Evolutionary conservation across 2,797 vertebrate genomes (phyloP).

Genomic region (Cirrhinus mrigala): DNA sequence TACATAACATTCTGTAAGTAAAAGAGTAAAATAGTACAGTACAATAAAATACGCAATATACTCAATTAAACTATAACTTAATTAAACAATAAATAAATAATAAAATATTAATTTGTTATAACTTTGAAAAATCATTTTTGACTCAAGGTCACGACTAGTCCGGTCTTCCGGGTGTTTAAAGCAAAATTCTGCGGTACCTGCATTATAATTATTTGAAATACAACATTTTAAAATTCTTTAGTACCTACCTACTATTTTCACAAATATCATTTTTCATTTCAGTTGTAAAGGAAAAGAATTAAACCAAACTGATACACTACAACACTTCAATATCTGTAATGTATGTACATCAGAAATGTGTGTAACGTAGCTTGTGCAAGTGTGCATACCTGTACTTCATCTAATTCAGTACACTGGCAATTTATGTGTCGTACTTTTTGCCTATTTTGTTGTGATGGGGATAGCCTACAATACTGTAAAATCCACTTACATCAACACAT

Average conservation of each 20-base stretch:
- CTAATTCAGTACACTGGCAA: not conserved
- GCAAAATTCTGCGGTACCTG: not conserved
- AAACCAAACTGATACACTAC: not conserved
- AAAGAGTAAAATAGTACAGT: too few relatives aligned
- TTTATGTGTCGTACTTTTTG: not conserved
- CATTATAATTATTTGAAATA: not conserved
- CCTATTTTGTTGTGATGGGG: not conserved
- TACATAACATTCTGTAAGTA: too few relatives aligned
- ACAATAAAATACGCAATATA: too few relatives aligned
- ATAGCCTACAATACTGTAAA: too few relatives aligned
- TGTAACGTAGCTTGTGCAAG: not conserved
- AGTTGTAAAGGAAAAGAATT: not conserved
- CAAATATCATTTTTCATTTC: not conserved
- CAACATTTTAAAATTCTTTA: not conserved
- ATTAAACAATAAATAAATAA: too few relatives aligned
- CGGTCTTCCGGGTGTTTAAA: not conserved
- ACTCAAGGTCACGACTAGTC: too few relatives aligned
- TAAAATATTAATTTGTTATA: too few relatives aligned
- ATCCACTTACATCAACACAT: too few relatives aligned
- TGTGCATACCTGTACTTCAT: not conserved
- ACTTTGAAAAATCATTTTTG: too few relatives aligned
- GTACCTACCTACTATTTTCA: not conserved
- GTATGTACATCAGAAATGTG: not conserved
- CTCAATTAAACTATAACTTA: too few relatives aligned
- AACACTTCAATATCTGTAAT: not conserved